A percentile compares a stretch with the other conserved stretches of the same genome.
These are phyloP conservation scores for Akabosia matsudoensis DNA, from an alignment of 1,140 invertebrate genomes.

Conservation along the genomic window DNA sequence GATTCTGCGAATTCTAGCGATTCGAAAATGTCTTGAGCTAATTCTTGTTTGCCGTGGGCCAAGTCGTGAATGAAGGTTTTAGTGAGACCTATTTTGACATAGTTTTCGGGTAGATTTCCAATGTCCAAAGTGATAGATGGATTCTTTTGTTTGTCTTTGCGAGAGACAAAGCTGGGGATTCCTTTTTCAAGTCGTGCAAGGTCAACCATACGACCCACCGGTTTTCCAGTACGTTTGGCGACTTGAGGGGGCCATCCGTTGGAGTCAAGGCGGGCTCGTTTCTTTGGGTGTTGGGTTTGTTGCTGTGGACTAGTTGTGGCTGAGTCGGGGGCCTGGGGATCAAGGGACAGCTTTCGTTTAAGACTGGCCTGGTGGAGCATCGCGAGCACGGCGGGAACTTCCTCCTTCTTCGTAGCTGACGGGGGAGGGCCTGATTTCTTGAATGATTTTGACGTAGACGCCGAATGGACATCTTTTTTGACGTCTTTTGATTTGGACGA, in stretches of 20 bases:
- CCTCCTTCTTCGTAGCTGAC: too few species aligned
- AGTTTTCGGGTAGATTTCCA: not conserved
- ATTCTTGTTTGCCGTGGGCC: too few species aligned
- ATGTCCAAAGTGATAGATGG: not conserved
- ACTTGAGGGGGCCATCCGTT: conserved; percentile 16
- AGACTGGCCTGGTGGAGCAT: not conserved
- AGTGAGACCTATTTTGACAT: not conserved
- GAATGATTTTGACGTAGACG: too few species aligned
- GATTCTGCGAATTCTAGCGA: too few species aligned
- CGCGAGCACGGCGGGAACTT: not conserved
- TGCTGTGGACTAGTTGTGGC: not conserved
- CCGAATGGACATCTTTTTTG: too few species aligned
- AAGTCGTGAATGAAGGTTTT: not conserved
- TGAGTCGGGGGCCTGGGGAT: not conserved
- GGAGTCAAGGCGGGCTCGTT: not conserved
- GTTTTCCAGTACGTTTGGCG: conserved; percentile 4
- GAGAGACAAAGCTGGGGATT: not conserved
- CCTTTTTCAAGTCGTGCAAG: not conserved
- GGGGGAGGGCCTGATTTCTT: too few species aligned
- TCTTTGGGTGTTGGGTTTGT: not conserved
- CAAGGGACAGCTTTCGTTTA: not conserved
- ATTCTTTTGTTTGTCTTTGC: not conserved
- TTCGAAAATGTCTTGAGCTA: too few species aligned
- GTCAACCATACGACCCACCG: conserved; percentile 1
- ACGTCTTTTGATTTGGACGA: too few species aligned